A percentile compares a stretch with the other conserved stretches of the same genome.
These are phyloP conservation scores for Chydorus sphaericus DNA, from an alignment of 2,888 invertebrate genomes.

Conservation along the genomic window DNA sequence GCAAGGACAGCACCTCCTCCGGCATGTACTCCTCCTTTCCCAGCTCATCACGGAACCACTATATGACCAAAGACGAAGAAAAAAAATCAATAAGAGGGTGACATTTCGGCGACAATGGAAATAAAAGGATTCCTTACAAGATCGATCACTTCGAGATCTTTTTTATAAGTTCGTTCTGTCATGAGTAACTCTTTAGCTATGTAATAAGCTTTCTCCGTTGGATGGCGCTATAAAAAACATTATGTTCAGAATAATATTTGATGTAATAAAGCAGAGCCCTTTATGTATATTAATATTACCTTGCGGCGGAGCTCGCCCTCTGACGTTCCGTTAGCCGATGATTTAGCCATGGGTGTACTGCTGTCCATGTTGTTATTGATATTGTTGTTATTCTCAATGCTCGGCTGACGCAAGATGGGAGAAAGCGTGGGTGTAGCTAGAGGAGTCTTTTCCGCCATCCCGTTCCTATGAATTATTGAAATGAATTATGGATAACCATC, in stretches of 20 bases:
- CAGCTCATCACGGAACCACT: constrained; percentile 61
- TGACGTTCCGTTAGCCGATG: not conserved
- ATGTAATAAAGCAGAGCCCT: not conserved
- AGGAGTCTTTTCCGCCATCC: not conserved
- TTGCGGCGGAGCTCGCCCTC: constrained; percentile 5
- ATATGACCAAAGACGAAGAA: constrained; percentile 21
- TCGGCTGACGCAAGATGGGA: not conserved
- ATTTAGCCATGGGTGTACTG: not conserved
- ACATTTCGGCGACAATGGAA: not conserved
- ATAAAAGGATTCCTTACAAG: too few relatives aligned
- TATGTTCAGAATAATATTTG: not conserved
- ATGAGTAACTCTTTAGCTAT: constrained; percentile 84
- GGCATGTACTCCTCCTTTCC: constrained; percentile 43
- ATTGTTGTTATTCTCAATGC: constrained; percentile 13
- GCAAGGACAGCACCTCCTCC: constrained; percentile 41
- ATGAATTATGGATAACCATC: too few relatives aligned
- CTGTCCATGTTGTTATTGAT: constrained; percentile 8
- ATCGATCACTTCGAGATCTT: constrained; percentile 82
- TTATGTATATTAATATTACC: too few relatives aligned
- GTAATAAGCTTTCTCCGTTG: constrained; percentile 58
- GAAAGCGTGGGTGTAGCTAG: constrained; percentile 10
- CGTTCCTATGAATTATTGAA: not conserved
- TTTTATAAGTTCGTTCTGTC: constrained; percentile 90
- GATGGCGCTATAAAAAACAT: constrained; percentile 38
- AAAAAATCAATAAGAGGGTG: not conserved